Evolutionary conservation across 1,140 invertebrate genomes (phyloP), one percentile per base, ranked within the genome.

Genomic region (Tenebrio molitor): DNA sequence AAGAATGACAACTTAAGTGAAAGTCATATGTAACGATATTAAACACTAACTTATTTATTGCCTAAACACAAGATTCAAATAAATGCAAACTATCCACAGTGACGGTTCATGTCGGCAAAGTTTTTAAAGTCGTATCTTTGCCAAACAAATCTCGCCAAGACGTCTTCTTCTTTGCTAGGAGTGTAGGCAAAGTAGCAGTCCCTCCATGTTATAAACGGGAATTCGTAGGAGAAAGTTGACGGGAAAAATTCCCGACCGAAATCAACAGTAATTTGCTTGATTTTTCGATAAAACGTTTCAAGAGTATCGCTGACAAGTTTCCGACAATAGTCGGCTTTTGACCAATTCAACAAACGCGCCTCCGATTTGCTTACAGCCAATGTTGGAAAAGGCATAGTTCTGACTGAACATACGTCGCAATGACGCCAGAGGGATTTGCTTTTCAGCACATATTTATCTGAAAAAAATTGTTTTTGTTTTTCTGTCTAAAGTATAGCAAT

Each of bases 161-260:
- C 21, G 15, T 77, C 71, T 19, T 79, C 72, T 62, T 82, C 79
- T 74, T 81, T 80, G 6, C 73, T 68, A 15, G 80, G 76, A 33
- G 77, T 42, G 70, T 82, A 82, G 14, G 81, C 75, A 69, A 81
- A 82, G 58, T 74, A 80, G 34, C 74, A 77, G 58, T 82, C 76
- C 25, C 79, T 73, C 64, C 79, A 82, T 21, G 78, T 77, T 19
- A 17, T 58, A 2, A 68, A 78, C 1, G 80, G 80, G 33, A 82
- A 77, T 66, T 79, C 58, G 33, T 82, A 80, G 4, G 71, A 41
- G 41, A 76, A 78, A 15, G 73, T 76, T 10, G 78, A 68, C 6
- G 80, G 77, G 41, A 78, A 82, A 58, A 79, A 77, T 73, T 81
- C 76, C 23, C 80, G 74, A 6, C 69, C 76, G 64, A 73, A 74